Conservation (phyloP, 1,140 invertebrate genomes). For the Trichonephila clavipes region DNA sequence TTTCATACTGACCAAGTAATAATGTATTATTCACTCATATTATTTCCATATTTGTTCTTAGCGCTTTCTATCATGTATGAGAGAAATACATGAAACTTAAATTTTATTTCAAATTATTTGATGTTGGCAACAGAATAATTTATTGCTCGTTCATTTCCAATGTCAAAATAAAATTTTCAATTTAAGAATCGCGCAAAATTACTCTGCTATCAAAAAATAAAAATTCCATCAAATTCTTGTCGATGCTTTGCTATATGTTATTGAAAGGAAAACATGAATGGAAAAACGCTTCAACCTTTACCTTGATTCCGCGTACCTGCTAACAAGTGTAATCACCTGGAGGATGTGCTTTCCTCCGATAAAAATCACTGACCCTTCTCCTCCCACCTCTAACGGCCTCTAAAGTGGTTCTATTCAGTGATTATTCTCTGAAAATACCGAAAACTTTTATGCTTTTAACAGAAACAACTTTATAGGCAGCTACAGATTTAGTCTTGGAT, state of each 20-base stretch:
- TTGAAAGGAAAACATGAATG: conserved; percentile 16
- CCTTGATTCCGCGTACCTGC: conserved; percentile 54
- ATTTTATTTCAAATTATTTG: no score
- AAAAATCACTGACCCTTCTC: conserved; percentile 22
- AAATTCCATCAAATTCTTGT: background rate
- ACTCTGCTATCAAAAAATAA: background rate
- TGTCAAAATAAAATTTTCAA: no score
- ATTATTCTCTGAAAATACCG: background rate
- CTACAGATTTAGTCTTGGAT: no score
- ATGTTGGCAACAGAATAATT: no score
- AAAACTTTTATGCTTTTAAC: background rate
- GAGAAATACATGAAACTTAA: no score
- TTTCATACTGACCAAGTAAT: no score
- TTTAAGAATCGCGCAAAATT: background rate
- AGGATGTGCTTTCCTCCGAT: conserved; percentile 35
- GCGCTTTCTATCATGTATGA: no score
- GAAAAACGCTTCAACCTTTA: conserved; percentile 54
- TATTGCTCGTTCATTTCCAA: no score
- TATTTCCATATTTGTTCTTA: no score
- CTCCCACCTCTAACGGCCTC: background rate
- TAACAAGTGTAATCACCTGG: conserved; percentile 65
- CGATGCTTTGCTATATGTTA: background rate
- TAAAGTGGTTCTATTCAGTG: background rate
- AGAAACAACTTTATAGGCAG: background rate
- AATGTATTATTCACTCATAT: no score